A percentile compares a stretch with the other conserved stretches of the same genome.
Conservation (phyloP, 2,113 vertebrate genomes). For the Rattus rattus region DNA sequence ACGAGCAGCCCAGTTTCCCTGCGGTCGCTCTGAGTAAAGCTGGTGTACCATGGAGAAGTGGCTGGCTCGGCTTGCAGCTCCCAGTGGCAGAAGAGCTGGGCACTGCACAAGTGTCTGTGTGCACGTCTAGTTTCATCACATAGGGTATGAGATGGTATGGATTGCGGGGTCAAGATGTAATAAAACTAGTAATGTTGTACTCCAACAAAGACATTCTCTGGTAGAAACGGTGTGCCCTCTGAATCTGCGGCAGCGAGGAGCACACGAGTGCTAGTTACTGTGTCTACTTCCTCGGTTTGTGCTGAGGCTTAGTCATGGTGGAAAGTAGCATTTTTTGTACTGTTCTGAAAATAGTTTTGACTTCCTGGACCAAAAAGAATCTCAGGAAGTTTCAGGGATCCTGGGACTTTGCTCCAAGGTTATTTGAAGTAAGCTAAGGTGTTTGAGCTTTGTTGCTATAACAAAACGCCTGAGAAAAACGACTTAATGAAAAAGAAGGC, state of each 20-base stretch:
- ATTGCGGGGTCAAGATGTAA: not conserved
- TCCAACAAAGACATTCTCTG: not conserved
- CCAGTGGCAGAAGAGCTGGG: not conserved
- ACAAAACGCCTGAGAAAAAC: not conserved
- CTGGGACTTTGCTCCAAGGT: not conserved
- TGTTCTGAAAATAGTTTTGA: slow-evolving; percentile 38
- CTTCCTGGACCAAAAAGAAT: not conserved
- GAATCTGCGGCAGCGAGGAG: not conserved
- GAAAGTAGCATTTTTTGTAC: not conserved
- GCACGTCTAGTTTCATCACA: not conserved
- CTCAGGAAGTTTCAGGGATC: not conserved
- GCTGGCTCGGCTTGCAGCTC: not conserved
- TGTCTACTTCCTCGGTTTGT: not conserved
- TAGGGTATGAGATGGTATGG: not conserved
- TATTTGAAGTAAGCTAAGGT: not conserved
- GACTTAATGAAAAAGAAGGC: not conserved
- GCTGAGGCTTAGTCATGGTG: not conserved
- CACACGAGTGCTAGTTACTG: not conserved
- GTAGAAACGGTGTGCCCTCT: not conserved
- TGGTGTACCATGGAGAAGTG: not conserved
- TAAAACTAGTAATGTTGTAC: not conserved
- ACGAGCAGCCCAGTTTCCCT: slow-evolving; percentile 1
- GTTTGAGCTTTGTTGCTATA: not conserved
- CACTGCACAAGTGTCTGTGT: not conserved
- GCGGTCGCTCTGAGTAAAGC: slow-evolving; percentile 22